Evolutionary conservation across 1,140 invertebrate species (phyloP).

Genomic region (Drosophila pruinosa): DNA sequence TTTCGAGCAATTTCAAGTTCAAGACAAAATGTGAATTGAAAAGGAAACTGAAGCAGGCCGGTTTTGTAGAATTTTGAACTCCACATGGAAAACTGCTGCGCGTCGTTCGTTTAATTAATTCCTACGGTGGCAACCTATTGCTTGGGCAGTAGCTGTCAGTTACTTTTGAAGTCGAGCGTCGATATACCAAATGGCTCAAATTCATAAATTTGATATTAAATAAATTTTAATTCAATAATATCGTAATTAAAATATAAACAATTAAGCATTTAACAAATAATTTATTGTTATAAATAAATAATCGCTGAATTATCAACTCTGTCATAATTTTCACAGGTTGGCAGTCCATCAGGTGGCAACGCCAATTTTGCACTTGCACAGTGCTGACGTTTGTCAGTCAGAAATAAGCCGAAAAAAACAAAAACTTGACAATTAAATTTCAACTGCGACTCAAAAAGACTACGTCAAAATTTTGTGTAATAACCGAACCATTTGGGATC

Average conservation of each 20-base stretch:
- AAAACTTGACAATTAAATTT: conserved; percentile 11
- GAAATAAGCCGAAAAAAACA: conserved; percentile 41
- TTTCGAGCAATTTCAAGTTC: conserved; percentile 20
- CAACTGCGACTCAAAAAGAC: not conserved
- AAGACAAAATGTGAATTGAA: conserved; percentile 28
- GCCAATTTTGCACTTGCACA: conserved; percentile 24
- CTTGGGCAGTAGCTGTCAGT: conserved; percentile 14
- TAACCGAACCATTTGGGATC: not conserved
- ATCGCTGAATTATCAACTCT: conserved; percentile 9
- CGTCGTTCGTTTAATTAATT: conserved; percentile 18
- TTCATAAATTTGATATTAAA: not conserved
- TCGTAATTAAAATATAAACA: not conserved
- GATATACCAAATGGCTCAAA: not conserved
- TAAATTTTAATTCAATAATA: not conserved
- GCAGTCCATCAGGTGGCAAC: conserved; percentile 36
- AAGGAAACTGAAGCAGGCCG: conserved; percentile 34
- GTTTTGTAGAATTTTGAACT: conserved; percentile 29
- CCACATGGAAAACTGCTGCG: conserved; percentile 49
- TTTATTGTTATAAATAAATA: not conserved
- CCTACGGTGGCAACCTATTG: conserved; percentile 10
- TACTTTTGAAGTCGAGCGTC: conserved; percentile 5
- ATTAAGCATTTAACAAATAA: not conserved
- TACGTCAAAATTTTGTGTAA: not conserved
- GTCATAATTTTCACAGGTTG: conserved; percentile 5
- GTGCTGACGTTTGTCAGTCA: conserved; percentile 47